These are phyloP conservation scores for Muscidifurax raptorellus DNA, from an alignment of 1,140 invertebrate species.

Conservation along the genomic window DNA sequence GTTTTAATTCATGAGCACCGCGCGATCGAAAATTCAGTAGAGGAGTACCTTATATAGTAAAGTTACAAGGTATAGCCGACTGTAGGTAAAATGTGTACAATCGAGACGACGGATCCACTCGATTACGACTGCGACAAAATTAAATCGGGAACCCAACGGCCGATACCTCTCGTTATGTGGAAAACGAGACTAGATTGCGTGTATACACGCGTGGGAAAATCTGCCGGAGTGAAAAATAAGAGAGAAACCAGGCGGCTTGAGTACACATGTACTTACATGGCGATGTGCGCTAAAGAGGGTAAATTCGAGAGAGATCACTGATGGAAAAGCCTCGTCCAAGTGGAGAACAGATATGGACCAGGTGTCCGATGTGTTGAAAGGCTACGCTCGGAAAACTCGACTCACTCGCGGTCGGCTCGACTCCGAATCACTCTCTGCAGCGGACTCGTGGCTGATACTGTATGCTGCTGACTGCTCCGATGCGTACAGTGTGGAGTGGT, in stretches of 20 bases:
- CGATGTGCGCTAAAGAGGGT: background rate
- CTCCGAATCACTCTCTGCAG: background rate
- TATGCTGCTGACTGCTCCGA: background rate
- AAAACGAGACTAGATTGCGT: background rate
- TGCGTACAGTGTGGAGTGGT: background rate
- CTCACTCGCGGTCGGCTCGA: background rate
- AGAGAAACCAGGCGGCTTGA: background rate
- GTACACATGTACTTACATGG: slow-evolving; percentile 26
- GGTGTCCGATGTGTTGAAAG: background rate
- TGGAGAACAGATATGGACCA: background rate
- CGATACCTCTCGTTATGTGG: background rate
- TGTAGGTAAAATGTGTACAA: background rate
- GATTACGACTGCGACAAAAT: background rate
- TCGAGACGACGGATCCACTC: background rate
- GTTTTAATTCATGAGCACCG: no score
- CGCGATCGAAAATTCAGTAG: no score
- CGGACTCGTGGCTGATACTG: background rate
- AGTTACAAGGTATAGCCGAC: background rate
- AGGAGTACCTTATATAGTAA: no score
- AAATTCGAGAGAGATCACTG: background rate
- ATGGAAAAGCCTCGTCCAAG: background rate
- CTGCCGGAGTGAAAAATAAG: background rate
- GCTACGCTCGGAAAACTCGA: background rate
- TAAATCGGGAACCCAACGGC: background rate
- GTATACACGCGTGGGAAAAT: background rate